Evolutionary conservation across 2,113 vertebrate species (phyloP).

Genomic region (Phyllostomus hastatus): DNA sequence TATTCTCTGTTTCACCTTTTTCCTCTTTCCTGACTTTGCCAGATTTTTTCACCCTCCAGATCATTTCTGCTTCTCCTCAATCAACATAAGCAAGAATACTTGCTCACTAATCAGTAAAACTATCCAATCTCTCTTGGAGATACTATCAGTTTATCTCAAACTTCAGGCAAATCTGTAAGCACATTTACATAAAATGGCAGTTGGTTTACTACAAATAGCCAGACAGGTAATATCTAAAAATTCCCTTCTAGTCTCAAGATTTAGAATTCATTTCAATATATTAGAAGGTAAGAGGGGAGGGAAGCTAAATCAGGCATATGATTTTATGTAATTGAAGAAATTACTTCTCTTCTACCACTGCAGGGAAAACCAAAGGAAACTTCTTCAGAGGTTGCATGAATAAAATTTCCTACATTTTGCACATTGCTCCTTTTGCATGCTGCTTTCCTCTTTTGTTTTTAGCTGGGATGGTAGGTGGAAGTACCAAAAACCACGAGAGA

Average conservation of each 20-base stretch:
- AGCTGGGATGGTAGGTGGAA: conserved; percentile 38
- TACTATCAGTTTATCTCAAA: neutral
- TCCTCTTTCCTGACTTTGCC: neutral
- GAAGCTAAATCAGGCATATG: neutral
- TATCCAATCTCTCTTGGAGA: neutral
- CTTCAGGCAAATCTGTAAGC: neutral
- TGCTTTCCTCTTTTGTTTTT: neutral
- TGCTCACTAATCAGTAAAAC: neutral
- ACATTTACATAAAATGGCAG: neutral
- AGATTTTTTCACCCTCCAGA: neutral
- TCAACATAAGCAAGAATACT: neutral
- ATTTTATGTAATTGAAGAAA: conserved; percentile 15
- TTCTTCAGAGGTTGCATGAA: neutral
- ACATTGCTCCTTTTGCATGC: neutral
- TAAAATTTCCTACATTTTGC: neutral
- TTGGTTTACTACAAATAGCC: neutral
- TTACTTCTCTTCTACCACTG: neutral
- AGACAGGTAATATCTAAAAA: neutral
- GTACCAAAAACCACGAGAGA: conserved; percentile 32
- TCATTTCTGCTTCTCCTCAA: neutral
- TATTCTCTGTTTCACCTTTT: neutral
- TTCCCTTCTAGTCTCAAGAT: neutral
- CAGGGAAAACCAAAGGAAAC: neutral
- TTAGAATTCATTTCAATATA: neutral
- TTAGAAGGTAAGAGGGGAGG: neutral